Percentiles rank a stretch among this genome's conserved stretches.
Conservation (phyloP, 2,113 vertebrate genomes). For the Ptyas mucosa region DNA sequence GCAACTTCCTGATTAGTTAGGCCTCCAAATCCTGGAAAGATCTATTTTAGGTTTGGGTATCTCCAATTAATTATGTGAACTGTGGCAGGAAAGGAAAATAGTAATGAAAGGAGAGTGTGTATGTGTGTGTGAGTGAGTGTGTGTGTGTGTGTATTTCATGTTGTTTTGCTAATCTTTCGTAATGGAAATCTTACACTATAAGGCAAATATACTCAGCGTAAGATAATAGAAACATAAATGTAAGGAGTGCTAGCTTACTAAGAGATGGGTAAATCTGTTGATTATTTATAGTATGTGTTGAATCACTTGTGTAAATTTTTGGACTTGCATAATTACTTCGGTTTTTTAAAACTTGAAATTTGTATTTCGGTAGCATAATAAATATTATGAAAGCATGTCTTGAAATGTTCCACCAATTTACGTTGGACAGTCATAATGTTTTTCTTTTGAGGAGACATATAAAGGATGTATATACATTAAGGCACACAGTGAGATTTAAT, state of each 20-base stretch:
- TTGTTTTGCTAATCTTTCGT: background rate
- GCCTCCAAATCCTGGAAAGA: background rate
- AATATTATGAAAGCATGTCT: background rate
- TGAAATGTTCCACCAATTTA: background rate
- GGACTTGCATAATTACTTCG: conserved; percentile 9
- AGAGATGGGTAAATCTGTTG: background rate
- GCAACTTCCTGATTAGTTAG: background rate
- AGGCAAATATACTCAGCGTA: background rate
- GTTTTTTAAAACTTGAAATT: background rate
- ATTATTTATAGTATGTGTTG: background rate
- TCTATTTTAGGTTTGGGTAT: background rate
- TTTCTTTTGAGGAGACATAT: background rate
- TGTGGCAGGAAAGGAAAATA: background rate
- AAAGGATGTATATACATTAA: background rate
- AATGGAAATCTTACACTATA: background rate
- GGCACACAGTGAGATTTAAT: background rate
- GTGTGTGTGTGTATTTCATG: background rate
- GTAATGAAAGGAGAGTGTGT: background rate
- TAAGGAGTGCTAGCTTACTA: background rate
- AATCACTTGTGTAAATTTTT: background rate
- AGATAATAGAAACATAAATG: background rate
- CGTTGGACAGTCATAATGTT: background rate
- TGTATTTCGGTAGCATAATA: background rate
- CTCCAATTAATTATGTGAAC: background rate
- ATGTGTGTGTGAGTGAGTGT: too few relatives aligned